phyloP scores from a whole-genome alignment of 2,797 vertebrate species.

The Loriculus beryllinus region DNA sequence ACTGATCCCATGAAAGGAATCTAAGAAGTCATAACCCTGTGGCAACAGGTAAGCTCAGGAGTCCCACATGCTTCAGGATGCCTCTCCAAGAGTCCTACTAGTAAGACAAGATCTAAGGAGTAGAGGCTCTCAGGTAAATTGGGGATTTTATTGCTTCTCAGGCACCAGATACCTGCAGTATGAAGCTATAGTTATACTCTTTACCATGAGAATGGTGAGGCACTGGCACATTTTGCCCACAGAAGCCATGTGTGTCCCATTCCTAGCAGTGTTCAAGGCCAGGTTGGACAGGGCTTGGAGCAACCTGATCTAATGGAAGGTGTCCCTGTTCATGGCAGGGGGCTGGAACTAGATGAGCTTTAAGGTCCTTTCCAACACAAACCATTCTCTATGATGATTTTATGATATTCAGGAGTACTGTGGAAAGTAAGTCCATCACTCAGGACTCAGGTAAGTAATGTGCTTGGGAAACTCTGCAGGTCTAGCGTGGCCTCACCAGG shows the following conservation, averaged over 20 bases:
- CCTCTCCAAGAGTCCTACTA: background rate
- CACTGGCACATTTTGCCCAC: background rate
- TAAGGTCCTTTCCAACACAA: background rate
- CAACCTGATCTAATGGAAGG: background rate
- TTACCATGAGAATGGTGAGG: background rate
- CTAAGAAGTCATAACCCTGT: background rate
- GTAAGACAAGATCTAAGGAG: background rate
- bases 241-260: background rate
- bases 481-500: rapidly evolving
- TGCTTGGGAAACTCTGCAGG: rapidly evolving
- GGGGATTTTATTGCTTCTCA: background rate
- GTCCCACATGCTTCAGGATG: rapidly evolving
- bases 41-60: background rate
- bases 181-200: background rate
- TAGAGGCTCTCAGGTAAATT: background rate
- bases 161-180: background rate
- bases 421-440: background rate
- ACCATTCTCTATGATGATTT: background rate
- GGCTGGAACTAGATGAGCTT: background rate
- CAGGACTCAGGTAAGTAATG: background rate
- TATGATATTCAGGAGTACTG: background rate
- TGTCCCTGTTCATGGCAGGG: background rate
- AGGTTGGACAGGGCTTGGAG: background rate
- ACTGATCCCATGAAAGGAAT: background rate
- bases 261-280: background rate